These are phyloP conservation scores for Siphamia tubifer DNA, from an alignment of 2,113 vertebrate species.

Conservation along the genomic window DNA sequence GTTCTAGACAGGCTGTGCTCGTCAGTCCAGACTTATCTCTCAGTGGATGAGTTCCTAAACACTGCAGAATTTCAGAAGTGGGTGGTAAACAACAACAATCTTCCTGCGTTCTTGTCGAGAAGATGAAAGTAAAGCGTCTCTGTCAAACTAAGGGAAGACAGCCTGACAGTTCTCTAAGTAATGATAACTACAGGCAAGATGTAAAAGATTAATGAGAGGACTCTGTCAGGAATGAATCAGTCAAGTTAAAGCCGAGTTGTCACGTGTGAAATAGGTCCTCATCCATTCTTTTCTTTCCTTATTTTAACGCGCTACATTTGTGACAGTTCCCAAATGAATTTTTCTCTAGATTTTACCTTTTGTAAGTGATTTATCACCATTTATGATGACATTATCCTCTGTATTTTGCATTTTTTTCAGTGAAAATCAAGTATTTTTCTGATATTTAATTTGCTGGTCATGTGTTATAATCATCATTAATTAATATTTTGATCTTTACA, in stretches of 20 bases:
- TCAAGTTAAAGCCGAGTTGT: constrained; percentile 29
- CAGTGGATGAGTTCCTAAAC: constrained; percentile 22
- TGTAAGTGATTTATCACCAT: too few relatives aligned
- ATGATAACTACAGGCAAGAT: constrained; percentile 55
- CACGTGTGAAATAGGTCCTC: neutral
- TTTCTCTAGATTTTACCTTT: too few relatives aligned
- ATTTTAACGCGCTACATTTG: too few relatives aligned
- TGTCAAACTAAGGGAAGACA: constrained; percentile 44
- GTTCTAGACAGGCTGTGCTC: neutral
- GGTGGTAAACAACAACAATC: constrained; percentile 48
- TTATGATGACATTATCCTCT: too few relatives aligned
- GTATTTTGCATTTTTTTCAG: too few relatives aligned
- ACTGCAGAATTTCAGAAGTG: constrained; percentile 20
- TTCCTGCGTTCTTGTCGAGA: constrained; percentile 5
- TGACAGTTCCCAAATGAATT: too few relatives aligned
- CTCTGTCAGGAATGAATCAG: constrained; percentile 39
- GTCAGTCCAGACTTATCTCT: constrained; percentile 19
- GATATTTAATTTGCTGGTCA: too few relatives aligned
- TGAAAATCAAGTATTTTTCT: too few relatives aligned
- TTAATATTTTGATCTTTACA: too few relatives aligned
- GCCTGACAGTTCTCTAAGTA: constrained; percentile 37
- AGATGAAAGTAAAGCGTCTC: constrained; percentile 59
- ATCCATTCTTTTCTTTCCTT: neutral
- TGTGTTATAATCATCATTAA: too few relatives aligned
- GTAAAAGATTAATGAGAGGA: constrained; percentile 62